Evolutionary conservation across 2,888 invertebrate genomes (phyloP).

Genomic region (Smittia aterrima): DNA sequence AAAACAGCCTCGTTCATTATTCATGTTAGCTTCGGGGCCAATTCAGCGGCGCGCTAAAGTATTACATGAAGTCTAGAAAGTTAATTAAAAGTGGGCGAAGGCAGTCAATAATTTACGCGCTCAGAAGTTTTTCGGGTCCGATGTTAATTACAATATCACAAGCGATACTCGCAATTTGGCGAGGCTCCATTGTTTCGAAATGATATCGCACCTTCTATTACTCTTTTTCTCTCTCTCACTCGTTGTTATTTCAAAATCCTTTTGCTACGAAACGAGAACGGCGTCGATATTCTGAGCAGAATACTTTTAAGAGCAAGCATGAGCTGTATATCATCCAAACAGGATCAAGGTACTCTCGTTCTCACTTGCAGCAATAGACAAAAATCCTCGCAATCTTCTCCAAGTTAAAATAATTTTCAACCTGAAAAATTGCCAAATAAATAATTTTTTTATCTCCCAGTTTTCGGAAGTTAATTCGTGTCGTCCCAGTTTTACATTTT

Average conservation of each 20-base stretch:
- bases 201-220: background rate
- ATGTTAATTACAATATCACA: background rate
- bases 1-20: slow-evolving; percentile 23
- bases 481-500: background rate
- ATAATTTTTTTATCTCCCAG: background rate
- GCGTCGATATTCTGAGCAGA: slow-evolving; percentile 27
- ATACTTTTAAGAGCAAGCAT: background rate
- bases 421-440: slow-evolving; percentile 14
- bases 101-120: slow-evolving; percentile 27
- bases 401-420: too few relatives aligned
- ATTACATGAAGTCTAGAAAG: slow-evolving; percentile 19
- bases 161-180: background rate
- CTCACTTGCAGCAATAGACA: background rate
- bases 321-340: background rate
- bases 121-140: background rate
- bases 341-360: slow-evolving; percentile 7
- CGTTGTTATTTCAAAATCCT: background rate
- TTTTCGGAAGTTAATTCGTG: background rate
- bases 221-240: too few relatives aligned
- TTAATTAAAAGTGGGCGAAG: slow-evolving; percentile 28
- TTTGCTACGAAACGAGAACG: background rate
- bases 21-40: slow-evolving; percentile 17
- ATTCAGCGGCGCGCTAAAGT: background rate
- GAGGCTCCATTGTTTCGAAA: background rate
- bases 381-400: background rate